Evolutionary conservation across 2,113 vertebrate genomes (phyloP).

Genomic region (Eretmochelys imbricata): DNA sequence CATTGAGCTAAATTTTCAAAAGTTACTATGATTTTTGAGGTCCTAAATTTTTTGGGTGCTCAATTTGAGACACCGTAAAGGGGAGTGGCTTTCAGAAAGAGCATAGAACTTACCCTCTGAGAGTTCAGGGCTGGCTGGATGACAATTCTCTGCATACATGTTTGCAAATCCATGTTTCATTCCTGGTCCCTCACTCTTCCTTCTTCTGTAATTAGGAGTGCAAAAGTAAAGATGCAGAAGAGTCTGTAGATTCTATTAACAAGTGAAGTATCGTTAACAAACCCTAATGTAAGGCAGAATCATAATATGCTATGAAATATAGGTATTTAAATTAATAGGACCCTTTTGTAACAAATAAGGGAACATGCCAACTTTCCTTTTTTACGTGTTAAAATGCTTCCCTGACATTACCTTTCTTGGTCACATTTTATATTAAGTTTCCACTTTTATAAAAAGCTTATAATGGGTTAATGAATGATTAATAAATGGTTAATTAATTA

Average conservation of each 20-base stretch:
- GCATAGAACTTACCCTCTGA: not conserved
- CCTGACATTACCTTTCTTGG: not conserved
- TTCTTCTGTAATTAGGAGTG: not conserved
- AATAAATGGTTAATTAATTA: not conserved
- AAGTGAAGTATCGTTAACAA: not conserved
- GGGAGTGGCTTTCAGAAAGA: not conserved
- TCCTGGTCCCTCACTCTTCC: not conserved
- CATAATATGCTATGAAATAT: not conserved
- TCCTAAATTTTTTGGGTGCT: not conserved
- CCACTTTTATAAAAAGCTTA: not conserved
- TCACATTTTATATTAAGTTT: not conserved
- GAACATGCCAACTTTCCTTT: not conserved
- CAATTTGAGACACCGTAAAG: not conserved
- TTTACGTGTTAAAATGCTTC: not conserved
- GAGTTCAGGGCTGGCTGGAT: not conserved
- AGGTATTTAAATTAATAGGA: fast-evolving
- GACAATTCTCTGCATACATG: not conserved
- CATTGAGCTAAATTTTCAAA: fast-evolving
- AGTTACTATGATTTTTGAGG: fast-evolving
- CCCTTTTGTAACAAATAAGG: fast-evolving
- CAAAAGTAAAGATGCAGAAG: not conserved
- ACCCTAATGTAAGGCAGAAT: not conserved
- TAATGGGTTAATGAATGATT: not conserved
- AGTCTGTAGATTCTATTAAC: not conserved
- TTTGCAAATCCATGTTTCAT: not conserved